Conservation (phyloP, 1,140 invertebrate species). For the Cotesia typhae region DNA sequence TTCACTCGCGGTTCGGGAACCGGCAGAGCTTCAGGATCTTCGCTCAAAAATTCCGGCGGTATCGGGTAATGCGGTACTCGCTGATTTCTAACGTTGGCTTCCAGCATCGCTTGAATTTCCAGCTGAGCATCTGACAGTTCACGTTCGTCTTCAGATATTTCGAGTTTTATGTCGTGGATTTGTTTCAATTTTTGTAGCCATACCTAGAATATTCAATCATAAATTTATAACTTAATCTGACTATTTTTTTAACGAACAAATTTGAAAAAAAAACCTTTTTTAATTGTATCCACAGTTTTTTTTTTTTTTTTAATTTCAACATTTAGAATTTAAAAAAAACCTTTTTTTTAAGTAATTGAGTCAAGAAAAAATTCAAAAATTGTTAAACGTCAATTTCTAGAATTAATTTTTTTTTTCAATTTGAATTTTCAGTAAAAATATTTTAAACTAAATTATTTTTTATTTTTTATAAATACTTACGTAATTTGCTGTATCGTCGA, state of each 20-base stretch:
- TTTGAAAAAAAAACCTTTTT: no score
- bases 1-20: conserved; percentile 51
- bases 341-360: no score
- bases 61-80: conserved; percentile 17
- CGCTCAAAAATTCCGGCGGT: conserved; percentile 41
- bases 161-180: conserved; percentile 46
- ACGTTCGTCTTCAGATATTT: conserved; percentile 48
- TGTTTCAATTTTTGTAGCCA: conserved; percentile 50
- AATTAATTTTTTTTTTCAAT: no score
- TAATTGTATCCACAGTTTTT: no score
- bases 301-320: no score
- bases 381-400: no score
- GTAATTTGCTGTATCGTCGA: conserved; percentile 44
- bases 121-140: conserved; percentile 52
- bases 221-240: background rate
- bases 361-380: no score
- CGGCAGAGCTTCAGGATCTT: conserved; percentile 50
- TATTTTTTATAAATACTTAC: conserved; percentile 39
- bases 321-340: no score
- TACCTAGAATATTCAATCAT: conserved; percentile 40
- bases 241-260: no score
- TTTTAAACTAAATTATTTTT: no score
- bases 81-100: conserved; percentile 41
- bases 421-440: no score
- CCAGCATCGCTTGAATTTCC: conserved; percentile 50